Base-by-base conservation (phyloP, 1,140 invertebrate genomes). In the Battus philenor region DNA sequence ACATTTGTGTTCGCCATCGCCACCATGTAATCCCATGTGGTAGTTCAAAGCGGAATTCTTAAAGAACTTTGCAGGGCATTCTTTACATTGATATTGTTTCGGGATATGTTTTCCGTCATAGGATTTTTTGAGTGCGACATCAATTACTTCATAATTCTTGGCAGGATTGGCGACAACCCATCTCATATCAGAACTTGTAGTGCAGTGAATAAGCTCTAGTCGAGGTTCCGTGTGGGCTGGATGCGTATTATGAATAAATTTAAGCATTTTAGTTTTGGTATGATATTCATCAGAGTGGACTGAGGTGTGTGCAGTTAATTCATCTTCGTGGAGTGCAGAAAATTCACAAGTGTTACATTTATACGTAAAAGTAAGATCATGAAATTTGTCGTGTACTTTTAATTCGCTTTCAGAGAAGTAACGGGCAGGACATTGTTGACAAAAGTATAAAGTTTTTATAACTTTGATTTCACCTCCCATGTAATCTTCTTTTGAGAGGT, bases 281-380 rank as follows among this genome's bases (percentile, higher is more conserved):
- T 95, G 91, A 75, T 97, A 97, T 57, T 95, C 93, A 3, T 90
- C 87, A 2, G 92, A 90, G 70, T 97, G 95, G 0, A 96, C 93
- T 57, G 90, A 90, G 1, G 88, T 83, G 77, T 97, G 95, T 2
- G 90, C 88, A n/a, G 88, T 67, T 5, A 96, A 77, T 64, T 95
- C 89, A 1, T 87, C 86, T 47, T 90, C 89, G 56, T 94, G 91
- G 0, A 90, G 79, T 0, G 93, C 91, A 0, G 92, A 90, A 68
- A 94, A 96, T n/a, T 92, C 91, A 64, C 95, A 96, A 68, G 88
- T 90, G 36, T 91, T 88, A 59, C 95, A 96, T 44, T 91, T 88
- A 54, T 90, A 90, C 4, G 88, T 72, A 34, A 91, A 85, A 8
- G 88, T 79, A 4, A 88, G 86, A 11, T 87, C 87, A 70, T 95